Percentiles rank a stretch among this genome's conserved stretches.
phyloP scores from a whole-genome alignment of 2,113 vertebrate species.

The Rhadina sibilatrix region DNA sequence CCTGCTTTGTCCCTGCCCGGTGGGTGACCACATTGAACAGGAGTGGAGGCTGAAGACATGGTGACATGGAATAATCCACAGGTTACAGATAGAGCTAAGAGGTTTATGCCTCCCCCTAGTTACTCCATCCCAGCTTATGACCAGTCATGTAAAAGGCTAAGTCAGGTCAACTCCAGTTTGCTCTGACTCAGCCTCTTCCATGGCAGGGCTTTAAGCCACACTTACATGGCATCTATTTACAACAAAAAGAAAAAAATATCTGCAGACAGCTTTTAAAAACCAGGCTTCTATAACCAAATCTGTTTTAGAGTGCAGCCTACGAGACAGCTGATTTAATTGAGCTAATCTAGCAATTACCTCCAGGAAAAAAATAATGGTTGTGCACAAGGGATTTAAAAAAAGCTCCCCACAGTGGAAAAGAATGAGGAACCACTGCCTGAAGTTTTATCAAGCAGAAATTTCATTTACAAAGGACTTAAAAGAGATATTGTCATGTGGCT shows the following conservation, averaged over 20 bases:
- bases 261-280: not conserved
- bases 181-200: not conserved
- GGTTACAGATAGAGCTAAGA: not conserved
- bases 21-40: not conserved
- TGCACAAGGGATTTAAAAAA: not conserved
- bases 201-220: not conserved
- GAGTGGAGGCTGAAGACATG: not conserved
- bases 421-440: not conserved
- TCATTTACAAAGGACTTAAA: not conserved
- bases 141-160: not conserved
- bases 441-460: not conserved
- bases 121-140: not conserved
- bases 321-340: not conserved
- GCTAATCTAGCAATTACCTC: not conserved
- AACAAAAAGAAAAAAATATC: not conserved
- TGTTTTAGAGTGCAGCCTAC: not conserved
- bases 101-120: not conserved
- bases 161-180: not conserved
- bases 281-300: not conserved
- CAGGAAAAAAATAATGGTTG: not conserved
- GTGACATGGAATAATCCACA: accelerated
- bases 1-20: not conserved
- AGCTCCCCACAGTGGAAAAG: not conserved
- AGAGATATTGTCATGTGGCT: not conserved
- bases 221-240: not conserved